Conservation (phyloP, 2,113 vertebrate genomes). For the Psettodes erumei region DNA sequence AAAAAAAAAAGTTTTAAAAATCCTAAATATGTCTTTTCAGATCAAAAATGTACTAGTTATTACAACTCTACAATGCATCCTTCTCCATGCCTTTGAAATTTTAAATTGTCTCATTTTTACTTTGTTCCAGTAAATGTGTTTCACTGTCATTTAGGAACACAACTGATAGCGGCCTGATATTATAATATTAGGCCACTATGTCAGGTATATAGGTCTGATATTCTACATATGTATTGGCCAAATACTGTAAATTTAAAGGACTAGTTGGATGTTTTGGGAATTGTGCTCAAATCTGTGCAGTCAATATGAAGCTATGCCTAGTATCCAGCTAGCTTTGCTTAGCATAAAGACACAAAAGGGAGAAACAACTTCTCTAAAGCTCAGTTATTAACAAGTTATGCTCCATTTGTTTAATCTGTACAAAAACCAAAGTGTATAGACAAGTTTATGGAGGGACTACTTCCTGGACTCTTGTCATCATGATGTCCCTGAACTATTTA, state of each 20-base stretch:
- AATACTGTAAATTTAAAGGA: slow-evolving; percentile 11
- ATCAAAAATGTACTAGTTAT: slow-evolving; percentile 15
- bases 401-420: background rate
- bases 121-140: background rate
- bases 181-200: background rate
- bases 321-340: slow-evolving; percentile 8
- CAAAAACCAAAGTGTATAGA: background rate
- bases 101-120: background rate
- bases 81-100: slow-evolving; percentile 33
- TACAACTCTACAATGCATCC: slow-evolving; percentile 16
- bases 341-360: background rate
- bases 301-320: slow-evolving; percentile 16
- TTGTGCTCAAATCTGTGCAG: too few species aligned
- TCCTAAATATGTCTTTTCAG: slow-evolving; percentile 4
- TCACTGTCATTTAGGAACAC: slow-evolving; percentile 2
- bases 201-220: too few species aligned
- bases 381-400: background rate
- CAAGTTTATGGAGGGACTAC: background rate
- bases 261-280: slow-evolving; percentile 7
- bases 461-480: background rate
- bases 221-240: too few species aligned
- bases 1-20: background rate
- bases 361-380: background rate
- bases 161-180: background rate
- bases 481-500: background rate